Percentiles rank a stretch among this genome's conserved stretches.
phyloP scores from a whole-genome alignment of 2,113 vertebrate species.

The Fregetta grallaria region DNA sequence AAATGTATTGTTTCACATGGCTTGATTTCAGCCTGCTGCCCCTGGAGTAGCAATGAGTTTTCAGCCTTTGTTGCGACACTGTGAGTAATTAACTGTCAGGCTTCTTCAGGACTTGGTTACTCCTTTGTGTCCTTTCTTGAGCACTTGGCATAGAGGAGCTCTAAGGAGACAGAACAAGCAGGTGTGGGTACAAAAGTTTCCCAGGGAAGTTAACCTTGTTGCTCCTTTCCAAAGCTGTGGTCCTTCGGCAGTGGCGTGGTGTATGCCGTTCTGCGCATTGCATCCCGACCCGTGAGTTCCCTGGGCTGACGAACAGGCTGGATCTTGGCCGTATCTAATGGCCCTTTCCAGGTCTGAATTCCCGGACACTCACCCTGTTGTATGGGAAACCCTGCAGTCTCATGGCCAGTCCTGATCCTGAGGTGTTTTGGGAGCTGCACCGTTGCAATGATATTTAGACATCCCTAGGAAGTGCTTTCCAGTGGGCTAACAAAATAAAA shows the following conservation, averaged over 20 bases:
- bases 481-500: neutral
- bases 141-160: neutral
- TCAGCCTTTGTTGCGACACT: neutral
- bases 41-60: neutral
- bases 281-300: neutral
- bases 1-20: neutral
- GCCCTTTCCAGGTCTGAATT: neutral
- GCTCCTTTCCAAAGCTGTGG: neutral
- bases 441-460: neutral
- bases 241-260: fast-evolving
- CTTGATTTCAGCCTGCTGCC: neutral
- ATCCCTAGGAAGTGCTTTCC: neutral
- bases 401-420: too few relatives aligned
- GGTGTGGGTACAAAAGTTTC: neutral
- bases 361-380: neutral
- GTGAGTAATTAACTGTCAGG: neutral
- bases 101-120: neutral
- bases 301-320: neutral
- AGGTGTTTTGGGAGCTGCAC: neutral
- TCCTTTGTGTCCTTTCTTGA: neutral
- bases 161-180: neutral
- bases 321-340: neutral
- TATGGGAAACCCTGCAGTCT: fast-evolving
- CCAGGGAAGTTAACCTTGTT: neutral
- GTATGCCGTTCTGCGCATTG: fast-evolving